Base-by-base conservation (phyloP, 2,113 vertebrate genomes). In the Odontesthes bonariensis region DNA sequence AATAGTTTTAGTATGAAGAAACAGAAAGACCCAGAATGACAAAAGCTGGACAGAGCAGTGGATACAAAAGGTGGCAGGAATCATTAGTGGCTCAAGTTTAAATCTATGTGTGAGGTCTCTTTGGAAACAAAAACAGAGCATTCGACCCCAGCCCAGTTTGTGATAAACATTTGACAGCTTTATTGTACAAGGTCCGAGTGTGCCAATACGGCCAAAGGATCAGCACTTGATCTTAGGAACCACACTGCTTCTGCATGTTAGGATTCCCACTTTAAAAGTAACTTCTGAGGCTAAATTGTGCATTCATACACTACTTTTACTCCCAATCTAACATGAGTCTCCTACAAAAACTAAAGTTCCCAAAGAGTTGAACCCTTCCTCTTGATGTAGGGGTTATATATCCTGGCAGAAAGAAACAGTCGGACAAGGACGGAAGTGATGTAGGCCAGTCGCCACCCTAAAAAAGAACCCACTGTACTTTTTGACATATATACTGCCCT, bases 391-490 rank as follows among this genome's bases (percentile, higher is more conserved):
- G 47, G 73, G 79, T 82, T 78, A 84, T 85, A 54, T 77, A 52
- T 68, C 44, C 60, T 55, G 38, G 40, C 40, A 22, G 69, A 55
- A 58, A 68, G 61, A 82, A 83, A 81, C 69, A 76, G 73, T 74
- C 52, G 10, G 77, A 77, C 83, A 85, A 82, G 83, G 87, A 85
- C 85, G 62, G 77, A 79, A 76, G 80, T 59, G 84, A 94, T 92
- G 81, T 91, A 91, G 93, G 90, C 59, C 92, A 93, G 44, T 63
- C 69, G 70, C 83, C 84, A 82, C 81, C 77, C 83, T 87, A 77
- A 91, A 91, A 91, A 92, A 83, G 69, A 87, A 73, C 44, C 69
- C 3, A 46, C 80, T 49, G 79, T 81, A 86, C 85, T 83, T 67
- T 64, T 56, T 91, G 85, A 92, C 87, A 90, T 78, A 92, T 88